phyloP scores from a whole-genome alignment of 2,797 vertebrate species.

The Tiaroga cobitis region DNA sequence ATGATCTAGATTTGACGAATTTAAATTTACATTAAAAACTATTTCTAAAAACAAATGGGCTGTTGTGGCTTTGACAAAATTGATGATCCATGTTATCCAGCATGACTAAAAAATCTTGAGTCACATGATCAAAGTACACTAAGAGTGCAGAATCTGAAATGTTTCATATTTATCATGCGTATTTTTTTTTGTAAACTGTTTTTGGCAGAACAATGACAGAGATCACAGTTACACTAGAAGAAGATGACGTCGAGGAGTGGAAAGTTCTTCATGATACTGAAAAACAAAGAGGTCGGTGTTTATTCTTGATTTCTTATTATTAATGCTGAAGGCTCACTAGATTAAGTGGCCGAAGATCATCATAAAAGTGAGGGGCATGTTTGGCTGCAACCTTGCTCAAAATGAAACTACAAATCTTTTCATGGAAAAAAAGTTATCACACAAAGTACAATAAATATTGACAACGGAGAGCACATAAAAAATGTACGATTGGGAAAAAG shows the following conservation, averaged over 20 bases:
- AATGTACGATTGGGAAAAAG: neutral
- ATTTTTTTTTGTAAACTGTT: neutral
- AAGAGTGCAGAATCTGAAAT: neutral
- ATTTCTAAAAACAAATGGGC: neutral
- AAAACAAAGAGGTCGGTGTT: neutral
- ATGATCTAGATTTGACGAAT: neutral
- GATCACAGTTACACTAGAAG: neutral
- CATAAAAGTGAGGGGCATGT: neutral
- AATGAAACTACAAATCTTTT: neutral
- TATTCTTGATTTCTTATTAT: neutral
- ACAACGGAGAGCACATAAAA: neutral
- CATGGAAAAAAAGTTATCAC: neutral
- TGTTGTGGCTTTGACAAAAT: neutral
- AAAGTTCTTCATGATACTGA: neutral
- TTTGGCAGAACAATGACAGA: neutral
- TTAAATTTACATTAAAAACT: neutral
- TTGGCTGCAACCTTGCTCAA: neutral
- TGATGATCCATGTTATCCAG: neutral
- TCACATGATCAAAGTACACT: neutral
- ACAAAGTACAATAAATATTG: neutral
- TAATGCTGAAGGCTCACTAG: neutral
- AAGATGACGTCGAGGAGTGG: neutral
- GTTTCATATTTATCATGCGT: neutral
- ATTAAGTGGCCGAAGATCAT: neutral
- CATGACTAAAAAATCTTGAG: neutral